Conservation (phyloP, 2,888 invertebrate species). For the Endotricha flammealis region DNA sequence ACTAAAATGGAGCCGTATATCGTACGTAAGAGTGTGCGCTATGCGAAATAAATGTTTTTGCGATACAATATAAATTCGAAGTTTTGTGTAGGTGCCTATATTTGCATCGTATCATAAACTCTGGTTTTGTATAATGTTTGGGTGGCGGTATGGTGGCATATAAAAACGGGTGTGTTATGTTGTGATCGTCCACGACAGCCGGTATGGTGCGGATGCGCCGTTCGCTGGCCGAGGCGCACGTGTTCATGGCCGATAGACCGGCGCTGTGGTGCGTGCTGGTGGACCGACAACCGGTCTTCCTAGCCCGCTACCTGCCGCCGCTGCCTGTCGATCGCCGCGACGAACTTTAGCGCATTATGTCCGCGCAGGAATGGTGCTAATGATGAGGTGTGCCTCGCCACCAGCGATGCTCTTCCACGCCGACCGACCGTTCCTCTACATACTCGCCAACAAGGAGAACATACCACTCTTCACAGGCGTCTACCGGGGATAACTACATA, state of each 20-base stretch:
- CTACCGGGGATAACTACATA: constrained; percentile 39
- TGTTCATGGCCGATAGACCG: constrained; percentile 48
- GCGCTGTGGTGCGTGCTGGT: constrained; percentile 50
- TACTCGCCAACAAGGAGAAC: constrained; percentile 35
- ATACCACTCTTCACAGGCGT: constrained; percentile 48
- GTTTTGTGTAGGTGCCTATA: too few species aligned
- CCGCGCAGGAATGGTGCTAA: constrained; percentile 62
- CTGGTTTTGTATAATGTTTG: too few species aligned
- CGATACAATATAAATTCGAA: too few species aligned
- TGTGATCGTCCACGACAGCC: constrained; percentile 36
- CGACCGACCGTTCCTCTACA: constrained; percentile 64
- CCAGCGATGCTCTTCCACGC: constrained; percentile 46
- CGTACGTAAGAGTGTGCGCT: too few species aligned
- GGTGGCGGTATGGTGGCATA: too few species aligned
- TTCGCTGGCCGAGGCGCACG: constrained; percentile 22
- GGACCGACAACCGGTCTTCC: constrained; percentile 26
- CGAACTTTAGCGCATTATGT: constrained; percentile 40
- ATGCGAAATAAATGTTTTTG: too few species aligned
- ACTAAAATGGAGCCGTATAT: too few species aligned
- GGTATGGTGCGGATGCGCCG: constrained; percentile 41
- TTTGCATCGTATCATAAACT: too few species aligned
- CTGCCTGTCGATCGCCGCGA: constrained; percentile 24
- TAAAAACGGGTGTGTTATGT: constrained; percentile 18
- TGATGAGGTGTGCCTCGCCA: constrained; percentile 52
- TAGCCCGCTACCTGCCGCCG: constrained; percentile 33